Evolutionary conservation across 2,888 invertebrate genomes (phyloP).

Genomic region (Digitonthophagus gazella): DNA sequence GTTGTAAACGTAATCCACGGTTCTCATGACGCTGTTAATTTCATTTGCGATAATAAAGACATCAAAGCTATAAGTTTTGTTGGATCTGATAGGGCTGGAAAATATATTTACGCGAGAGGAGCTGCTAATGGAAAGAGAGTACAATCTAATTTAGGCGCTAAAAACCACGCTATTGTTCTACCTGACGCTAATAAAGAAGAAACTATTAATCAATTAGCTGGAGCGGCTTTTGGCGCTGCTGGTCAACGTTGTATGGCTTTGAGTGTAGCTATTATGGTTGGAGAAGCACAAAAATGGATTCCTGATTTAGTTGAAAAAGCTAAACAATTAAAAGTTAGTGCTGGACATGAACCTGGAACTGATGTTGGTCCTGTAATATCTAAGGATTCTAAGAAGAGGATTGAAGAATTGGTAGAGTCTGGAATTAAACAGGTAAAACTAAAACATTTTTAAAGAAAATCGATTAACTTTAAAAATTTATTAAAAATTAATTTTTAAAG

Average conservation of each 20-base stretch:
- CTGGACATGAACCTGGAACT: constrained; percentile 77
- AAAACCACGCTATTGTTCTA: constrained; percentile 97
- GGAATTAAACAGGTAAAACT: constrained; percentile 58
- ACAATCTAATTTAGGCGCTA: constrained; percentile 99
- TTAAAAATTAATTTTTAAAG: too few species aligned
- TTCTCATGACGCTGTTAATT: constrained; percentile 90
- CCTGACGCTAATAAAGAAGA: constrained; percentile 97
- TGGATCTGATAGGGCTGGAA: constrained; percentile 94
- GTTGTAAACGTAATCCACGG: constrained; percentile 97
- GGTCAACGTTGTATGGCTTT: constrained; percentile 99
- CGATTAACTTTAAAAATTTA: too few species aligned
- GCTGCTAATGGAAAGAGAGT: constrained; percentile 86
- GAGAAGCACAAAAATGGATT: constrained; percentile 89
- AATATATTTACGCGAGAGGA: constrained; percentile 92
- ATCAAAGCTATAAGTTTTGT: constrained; percentile 98
- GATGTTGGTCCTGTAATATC: constrained; percentile 95
- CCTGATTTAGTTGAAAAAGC: constrained; percentile 85
- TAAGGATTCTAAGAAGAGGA: constrained; percentile 82
- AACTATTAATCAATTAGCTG: constrained; percentile 82
- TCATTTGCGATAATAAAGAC: constrained; percentile 94
- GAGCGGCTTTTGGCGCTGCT: constrained; percentile 98
- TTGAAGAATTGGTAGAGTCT: constrained; percentile 77
- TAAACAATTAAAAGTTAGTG: constrained; percentile 80
- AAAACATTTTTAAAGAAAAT: too few species aligned
- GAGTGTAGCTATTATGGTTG: constrained; percentile 89